A percentile compares a stretch with the other conserved stretches of the same genome.
Evolutionary conservation across 2,797 vertebrate genomes (phyloP).

Genomic region (Sardinella longiceps): DNA sequence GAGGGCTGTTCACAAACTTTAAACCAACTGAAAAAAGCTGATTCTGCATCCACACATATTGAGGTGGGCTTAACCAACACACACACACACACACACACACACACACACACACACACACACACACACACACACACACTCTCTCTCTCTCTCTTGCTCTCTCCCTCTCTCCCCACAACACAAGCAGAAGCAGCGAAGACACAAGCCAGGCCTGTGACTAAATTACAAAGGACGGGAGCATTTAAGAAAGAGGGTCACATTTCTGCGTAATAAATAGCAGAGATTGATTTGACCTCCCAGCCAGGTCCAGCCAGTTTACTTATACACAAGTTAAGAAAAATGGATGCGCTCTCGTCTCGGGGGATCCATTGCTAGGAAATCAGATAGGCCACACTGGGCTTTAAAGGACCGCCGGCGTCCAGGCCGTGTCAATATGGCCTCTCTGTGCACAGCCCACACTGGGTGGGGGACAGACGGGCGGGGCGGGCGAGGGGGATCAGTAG

Average conservation of each 20-base stretch:
- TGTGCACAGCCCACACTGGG: slow-evolving; percentile 63
- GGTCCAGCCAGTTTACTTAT: slow-evolving; percentile 88
- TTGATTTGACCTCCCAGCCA: slow-evolving; percentile 94
- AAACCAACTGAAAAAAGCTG: not conserved
- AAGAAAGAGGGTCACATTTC: slow-evolving; percentile 96
- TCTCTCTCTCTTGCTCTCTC: too few relatives aligned
- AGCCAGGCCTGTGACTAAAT: slow-evolving; percentile 78
- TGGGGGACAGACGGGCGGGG: slow-evolving; percentile 51
- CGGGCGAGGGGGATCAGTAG: slow-evolving; percentile 55
- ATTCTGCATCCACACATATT: not conserved
- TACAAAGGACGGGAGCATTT: slow-evolving; percentile 89
- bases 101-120: slow-evolving; percentile 13
- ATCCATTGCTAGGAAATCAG: slow-evolving; percentile 88
- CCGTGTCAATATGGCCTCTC: slow-evolving; percentile 82
- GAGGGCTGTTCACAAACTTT: not conserved
- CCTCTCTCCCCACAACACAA: slow-evolving; percentile 20
- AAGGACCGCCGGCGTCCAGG: slow-evolving; percentile 74
- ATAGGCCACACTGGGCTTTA: slow-evolving; percentile 84
- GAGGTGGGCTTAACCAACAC: not conserved
- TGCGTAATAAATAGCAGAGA: slow-evolving; percentile 97
- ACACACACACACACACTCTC: not conserved
- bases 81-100: not conserved
- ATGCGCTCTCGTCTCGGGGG: slow-evolving; percentile 81
- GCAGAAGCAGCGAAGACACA: slow-evolving; percentile 76
- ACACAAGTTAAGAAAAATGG: slow-evolving; percentile 88